A percentile compares a stretch with the other conserved stretches of the same genome.
Evolutionary conservation across 1,140 invertebrate species (phyloP).

Genomic region (Aleiodes sp.): DNA sequence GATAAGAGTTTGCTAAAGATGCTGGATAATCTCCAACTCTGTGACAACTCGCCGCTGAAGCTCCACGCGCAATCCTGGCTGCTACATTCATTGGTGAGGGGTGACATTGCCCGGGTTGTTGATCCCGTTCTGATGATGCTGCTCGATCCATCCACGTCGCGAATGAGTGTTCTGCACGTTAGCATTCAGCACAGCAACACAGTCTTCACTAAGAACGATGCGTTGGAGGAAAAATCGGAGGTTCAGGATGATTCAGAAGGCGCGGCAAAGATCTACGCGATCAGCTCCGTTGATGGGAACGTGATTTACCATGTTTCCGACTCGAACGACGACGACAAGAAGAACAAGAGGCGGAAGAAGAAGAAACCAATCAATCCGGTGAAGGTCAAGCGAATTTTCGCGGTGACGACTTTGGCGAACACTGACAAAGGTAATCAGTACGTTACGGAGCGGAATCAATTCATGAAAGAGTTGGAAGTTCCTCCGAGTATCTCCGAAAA

Average conservation of each 20-base stretch:
- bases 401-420: conserved; percentile 62
- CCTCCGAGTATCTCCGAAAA: conserved; percentile 66
- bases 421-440: conserved; percentile 61
- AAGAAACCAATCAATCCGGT: conserved; percentile 60
- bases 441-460: conserved; percentile 67
- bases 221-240: conserved; percentile 35
- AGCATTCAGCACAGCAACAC: conserved; percentile 77
- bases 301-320: conserved; percentile 84
- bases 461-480: conserved; percentile 67
- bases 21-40: conserved; percentile 78
- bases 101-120: conserved; percentile 81
- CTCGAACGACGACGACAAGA: conserved; percentile 54
- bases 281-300: conserved; percentile 87
- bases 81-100: conserved; percentile 76
- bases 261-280: conserved; percentile 80
- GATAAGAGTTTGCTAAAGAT: conserved; percentile 77
- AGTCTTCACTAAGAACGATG: conserved; percentile 58
- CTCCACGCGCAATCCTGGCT: conserved; percentile 79
- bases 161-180: conserved; percentile 87
- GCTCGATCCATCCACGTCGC: conserved; percentile 82
- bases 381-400: conserved; percentile 65
- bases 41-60: conserved; percentile 75
- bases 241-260: conserved; percentile 62
- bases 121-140: conserved; percentile 83
- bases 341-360: conserved; percentile 47